A percentile compares a stretch with the other conserved stretches of the same genome.
Conservation (phyloP, 2,888 invertebrate genomes). For the Pimpla rufipes region DNA sequence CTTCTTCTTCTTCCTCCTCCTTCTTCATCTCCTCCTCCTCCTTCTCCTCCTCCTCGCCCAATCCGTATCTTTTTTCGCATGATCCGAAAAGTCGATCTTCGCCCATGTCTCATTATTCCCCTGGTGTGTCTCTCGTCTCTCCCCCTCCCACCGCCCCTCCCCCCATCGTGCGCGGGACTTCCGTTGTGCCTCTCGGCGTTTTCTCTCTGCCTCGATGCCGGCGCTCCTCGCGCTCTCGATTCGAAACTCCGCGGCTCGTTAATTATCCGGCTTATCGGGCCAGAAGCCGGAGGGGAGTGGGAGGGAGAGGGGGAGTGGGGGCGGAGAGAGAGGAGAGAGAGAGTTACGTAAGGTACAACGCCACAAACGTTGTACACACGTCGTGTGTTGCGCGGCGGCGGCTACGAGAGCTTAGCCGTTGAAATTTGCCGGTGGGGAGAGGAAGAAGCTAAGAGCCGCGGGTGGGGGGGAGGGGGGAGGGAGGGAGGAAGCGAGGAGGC, state of each 20-base stretch:
- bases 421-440: not conserved
- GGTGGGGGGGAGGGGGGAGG: not conserved
- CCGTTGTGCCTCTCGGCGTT: constrained; percentile 7
- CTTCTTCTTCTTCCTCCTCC: constrained; percentile 24
- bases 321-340: too few relatives aligned
- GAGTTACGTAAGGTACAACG: constrained; percentile 61
- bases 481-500: not conserved
- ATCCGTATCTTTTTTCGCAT: not conserved
- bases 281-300: constrained; percentile 52
- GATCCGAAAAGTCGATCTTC: not conserved
- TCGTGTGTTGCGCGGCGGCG: constrained; percentile 44
- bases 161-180: not conserved
- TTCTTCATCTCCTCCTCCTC: constrained; percentile 26
- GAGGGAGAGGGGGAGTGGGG: too few relatives aligned
- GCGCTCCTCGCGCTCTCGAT: constrained; percentile 56
- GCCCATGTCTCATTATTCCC: not conserved
- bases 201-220: constrained; percentile 50
- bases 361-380: constrained; percentile 48
- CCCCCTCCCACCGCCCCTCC: not conserved
- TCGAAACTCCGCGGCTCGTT: constrained; percentile 65
- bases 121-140: too few relatives aligned
- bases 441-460: too few relatives aligned
- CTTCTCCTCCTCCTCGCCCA: constrained; percentile 20
- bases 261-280: constrained; percentile 66
- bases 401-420: not conserved